These are phyloP conservation scores for Ferdinandea cuprea DNA, from an alignment of 2,888 invertebrate species.

Conservation along the genomic window DNA sequence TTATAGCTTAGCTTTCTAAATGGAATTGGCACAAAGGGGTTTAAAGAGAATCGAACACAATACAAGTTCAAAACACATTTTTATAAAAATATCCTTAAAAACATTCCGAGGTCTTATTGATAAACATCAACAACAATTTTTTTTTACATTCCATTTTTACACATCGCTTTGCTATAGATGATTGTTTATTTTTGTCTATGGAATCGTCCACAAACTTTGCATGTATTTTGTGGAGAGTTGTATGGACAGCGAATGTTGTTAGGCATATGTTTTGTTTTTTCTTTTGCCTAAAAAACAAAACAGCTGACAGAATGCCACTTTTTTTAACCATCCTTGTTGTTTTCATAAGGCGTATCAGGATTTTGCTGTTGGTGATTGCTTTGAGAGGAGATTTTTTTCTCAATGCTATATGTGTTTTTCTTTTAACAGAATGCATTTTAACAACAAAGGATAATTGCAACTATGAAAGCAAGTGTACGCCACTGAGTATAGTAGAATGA, in stretches of 20 bases:
- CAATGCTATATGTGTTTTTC: background rate
- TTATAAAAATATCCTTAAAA: background rate
- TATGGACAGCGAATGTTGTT: background rate
- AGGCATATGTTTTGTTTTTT: conserved; percentile 1
- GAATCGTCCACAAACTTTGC: conserved; percentile 9
- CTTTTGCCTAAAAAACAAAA: conserved; percentile 17
- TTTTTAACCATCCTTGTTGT: background rate
- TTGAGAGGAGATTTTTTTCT: conserved; percentile 10
- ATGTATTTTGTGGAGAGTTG: conserved; percentile 32
- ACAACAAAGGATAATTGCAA: conserved; percentile 57
- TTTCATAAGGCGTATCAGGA: conserved; percentile 18
- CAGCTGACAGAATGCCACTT: conserved; percentile 33
- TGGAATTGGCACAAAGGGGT: no score
- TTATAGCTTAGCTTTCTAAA: no score
- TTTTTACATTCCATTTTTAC: conserved; percentile 14
- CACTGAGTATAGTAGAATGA: conserved; percentile 12
- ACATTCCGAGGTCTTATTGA: background rate
- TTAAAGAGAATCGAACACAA: background rate
- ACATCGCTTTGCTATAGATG: background rate
- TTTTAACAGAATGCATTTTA: conserved; percentile 21
- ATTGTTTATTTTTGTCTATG: conserved; percentile 1
- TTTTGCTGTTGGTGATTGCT: conserved; percentile 34
- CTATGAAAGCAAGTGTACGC: conserved; percentile 7
- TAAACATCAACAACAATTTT: background rate
- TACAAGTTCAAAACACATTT: background rate